Base-by-base conservation (phyloP, 2,113 vertebrate genomes). In the Zapus hudsonius region DNA sequence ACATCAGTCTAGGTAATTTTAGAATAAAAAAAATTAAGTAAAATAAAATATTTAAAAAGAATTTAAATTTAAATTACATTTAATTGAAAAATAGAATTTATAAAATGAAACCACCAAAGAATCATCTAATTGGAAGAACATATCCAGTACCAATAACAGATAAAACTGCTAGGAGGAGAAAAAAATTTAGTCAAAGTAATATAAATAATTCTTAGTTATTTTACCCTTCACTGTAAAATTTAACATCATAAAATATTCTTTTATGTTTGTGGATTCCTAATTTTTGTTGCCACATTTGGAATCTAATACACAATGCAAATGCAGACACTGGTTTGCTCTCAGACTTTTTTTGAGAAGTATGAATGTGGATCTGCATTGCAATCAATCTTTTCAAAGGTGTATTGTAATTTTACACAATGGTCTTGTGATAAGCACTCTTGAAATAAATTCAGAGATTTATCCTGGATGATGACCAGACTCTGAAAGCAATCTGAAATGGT, bases 401-500 rank as follows among this genome's bases (percentile, higher is more conserved):
- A 33, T 27, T 79, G 16, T 72, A 78, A 44, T 86, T 93, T 90
- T 82, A 72, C 55, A 40, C 3, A 87, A 67, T 69, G 36, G 59
- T 73, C 47, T 84, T 29, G 0, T 64, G 36, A 73, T 52, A 87
- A 92, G 63, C 79, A 95, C 57, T 78, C 89, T 87, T 93, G 81
- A 97, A 97, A 95, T 66, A 75, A 95, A 93, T 87, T 52, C 63
- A 73, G 38, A 61, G 25, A 57, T 17, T 87, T 16, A 87, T 33
- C 70, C 63, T 97, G 47, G 36, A 80, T 67, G 84, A 94, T 91
- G 96, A 90, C 73, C 80, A 92, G 81, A 95, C 89, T 74, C 89
- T 96, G 82, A 95, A 13, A 95, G 69, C 93, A 75, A 94, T 69
- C 81, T 95, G 79, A 92, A 93, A 93, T 95, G 78, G 47, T 73